Base-by-base conservation (phyloP, 2,113 vertebrate genomes). In the Platichthys stellatus region DNA sequence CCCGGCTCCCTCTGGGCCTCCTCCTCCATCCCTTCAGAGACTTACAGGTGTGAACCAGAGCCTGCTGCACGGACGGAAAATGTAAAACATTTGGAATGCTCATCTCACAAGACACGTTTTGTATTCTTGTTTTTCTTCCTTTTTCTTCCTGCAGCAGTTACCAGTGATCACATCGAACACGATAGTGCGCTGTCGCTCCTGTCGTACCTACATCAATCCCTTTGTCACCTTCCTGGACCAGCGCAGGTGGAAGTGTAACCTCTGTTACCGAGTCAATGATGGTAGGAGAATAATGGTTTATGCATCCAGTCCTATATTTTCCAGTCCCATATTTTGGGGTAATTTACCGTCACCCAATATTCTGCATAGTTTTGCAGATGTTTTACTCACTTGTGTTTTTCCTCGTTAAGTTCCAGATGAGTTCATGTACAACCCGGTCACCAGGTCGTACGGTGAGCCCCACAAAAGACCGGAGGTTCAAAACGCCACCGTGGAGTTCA, bases 401-500 rank as follows among this genome's bases (percentile, higher is more conserved):
- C 18, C 26, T 53, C 7, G 9, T 18, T 47, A 82, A 99, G 97
- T 99, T 88, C 98, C 98, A 68, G 98, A 98, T 90, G 98, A 99
- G 91, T 99, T 99, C 74, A 98, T 99, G 97, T 99, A 98, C 89
- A 99, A 99, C 83, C 98, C 98, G 5, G 94, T 99, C 49, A 98
- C 96, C 0, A 94, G 97, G 26, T 98, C 96, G 7, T 99, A 99
- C 0, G 98, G 98, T 11, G 98, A 99, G 43, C 98, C 98, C 26
- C 97, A 99, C 85, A 99, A 97, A 88, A 94, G 98, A 47, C 97
- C 98, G 0, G 98, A 99, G 85, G 97, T 99, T 74, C 97, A 97
- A 76, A 99, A 98, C 92, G 94, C 98, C 85, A 99, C 98, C 0
- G 97, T 99, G 82, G 98, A 99, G 88, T 99, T 99, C 90, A 98